Conservation (phyloP, 2,797 vertebrate genomes). For the Calcarius lapponicus region DNA sequence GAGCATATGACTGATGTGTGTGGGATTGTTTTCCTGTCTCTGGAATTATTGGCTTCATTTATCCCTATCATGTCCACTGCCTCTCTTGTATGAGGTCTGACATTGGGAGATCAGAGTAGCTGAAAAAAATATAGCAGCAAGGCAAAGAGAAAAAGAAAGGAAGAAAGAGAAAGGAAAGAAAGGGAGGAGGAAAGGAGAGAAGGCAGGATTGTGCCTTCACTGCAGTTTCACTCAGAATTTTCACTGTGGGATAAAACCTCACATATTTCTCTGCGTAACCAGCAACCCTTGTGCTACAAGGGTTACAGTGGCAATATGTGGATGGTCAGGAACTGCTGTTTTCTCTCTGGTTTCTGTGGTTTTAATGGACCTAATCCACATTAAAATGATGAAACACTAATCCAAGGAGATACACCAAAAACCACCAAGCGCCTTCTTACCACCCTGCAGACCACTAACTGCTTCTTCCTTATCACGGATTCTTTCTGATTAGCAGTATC, state of each 20-base stretch:
- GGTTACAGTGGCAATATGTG: neutral
- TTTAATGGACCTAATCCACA: neutral
- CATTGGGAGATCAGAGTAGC: neutral
- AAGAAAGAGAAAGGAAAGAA: neutral
- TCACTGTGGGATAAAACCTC: neutral
- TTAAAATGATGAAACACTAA: neutral
- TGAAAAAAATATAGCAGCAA: neutral
- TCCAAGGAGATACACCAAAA: neutral
- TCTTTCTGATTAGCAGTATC: neutral
- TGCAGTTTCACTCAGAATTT: neutral
- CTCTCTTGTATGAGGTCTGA: neutral
- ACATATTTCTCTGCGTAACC: neutral
- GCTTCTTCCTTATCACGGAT: neutral
- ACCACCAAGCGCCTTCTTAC: neutral
- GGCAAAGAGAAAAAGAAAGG: neutral
- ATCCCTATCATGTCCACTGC: neutral
- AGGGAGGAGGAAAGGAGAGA: neutral
- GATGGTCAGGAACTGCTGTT: neutral
- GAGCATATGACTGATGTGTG: neutral
- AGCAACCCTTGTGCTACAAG: neutral
- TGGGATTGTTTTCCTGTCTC: neutral
- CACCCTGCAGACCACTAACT: neutral
- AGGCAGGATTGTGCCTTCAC: neutral
- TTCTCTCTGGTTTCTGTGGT: neutral
- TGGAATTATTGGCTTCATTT: constrained; percentile 14